A percentile compares a stretch with the other conserved stretches of the same genome.
Conservation (phyloP, 2,113 vertebrate species). For the Gadus macrocephalus region DNA sequence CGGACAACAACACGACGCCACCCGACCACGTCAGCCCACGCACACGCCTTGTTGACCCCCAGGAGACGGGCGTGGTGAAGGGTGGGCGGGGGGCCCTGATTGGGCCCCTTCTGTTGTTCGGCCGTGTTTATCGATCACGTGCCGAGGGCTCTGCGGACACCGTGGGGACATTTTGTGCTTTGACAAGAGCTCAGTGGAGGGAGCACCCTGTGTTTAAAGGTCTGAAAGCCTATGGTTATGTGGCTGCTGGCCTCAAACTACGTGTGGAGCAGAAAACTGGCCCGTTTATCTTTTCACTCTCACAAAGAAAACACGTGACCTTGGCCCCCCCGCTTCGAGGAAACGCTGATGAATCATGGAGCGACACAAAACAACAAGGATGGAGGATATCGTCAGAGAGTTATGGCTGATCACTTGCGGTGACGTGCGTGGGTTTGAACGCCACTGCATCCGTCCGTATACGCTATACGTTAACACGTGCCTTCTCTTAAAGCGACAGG, state of each 20-base stretch:
- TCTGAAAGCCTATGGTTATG: constrained; percentile 55
- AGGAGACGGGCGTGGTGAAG: constrained; percentile 10
- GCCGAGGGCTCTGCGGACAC: constrained; percentile 45
- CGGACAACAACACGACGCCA: constrained; percentile 14
- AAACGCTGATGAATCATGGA: constrained; percentile 54
- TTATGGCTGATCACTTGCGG: constrained; percentile 21
- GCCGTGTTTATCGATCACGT: constrained; percentile 52
- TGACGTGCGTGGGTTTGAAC: constrained; percentile 28
- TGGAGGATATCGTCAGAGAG: constrained; percentile 48
- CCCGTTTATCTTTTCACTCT: constrained; percentile 62
- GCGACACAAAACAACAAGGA: background rate
- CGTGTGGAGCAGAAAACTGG: constrained; percentile 51
- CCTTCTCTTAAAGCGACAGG: too few relatives aligned
- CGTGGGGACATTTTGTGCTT: constrained; percentile 57
- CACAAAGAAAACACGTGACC: constrained; percentile 54
- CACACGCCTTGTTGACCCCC: too few relatives aligned
- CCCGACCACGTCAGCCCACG: too few relatives aligned
- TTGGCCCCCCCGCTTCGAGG: constrained; percentile 51
- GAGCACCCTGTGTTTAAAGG: constrained; percentile 57
- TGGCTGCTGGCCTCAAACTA: constrained; percentile 53
- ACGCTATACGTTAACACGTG: too few relatives aligned
- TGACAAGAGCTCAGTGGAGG: constrained; percentile 51
- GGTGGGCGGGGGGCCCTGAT: constrained; percentile 32
- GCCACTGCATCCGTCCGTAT: too few relatives aligned
- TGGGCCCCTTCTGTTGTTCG: constrained; percentile 36